Evolutionary conservation across 2,888 invertebrate species (phyloP), one percentile per base, ranked within the genome.

Genomic region (Hirtodrosophila duncani): DNA sequence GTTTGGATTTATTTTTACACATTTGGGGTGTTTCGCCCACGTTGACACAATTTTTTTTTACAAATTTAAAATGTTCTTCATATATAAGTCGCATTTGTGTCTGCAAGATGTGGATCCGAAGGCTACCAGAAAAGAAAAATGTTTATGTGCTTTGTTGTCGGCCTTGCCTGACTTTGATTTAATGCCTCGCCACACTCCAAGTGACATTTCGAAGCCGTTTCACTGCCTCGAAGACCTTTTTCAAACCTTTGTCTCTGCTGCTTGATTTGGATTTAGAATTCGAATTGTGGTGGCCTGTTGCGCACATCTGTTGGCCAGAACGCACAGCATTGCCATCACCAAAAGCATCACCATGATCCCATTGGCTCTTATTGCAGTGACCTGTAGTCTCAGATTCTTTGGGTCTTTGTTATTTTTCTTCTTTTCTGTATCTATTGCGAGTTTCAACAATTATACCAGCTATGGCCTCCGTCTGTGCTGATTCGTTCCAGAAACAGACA

Each of bases 81-180:
- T 9, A 17, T 34, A 31, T 21, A 42, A 18, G 23, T 27, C n/a
- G n/a, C n/a, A 33, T 48, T 21, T 26, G 8, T 63, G 48, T 50
- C 51, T 56, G 39, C 27, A 30, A 48, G 42, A 53, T 55, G 45
- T 50, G 31, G 36, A 27, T 38, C n/a, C 16, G 31, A 38, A 34
- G 34, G 58, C 71, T 71, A 43, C 59, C 45, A 45, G 23, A 55
- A 29, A 26, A 48, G 37, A 59, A 24, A 55, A 33, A 14, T 5
- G 11, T 2, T 10, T 3, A 14, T 43, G 30, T 26, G 23, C 23
- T 38, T 42, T 57, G 51, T 49, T 63, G 31, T 51, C 37, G 16
- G 17, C 18, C 50, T 63, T 62, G 61, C 57, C 55, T 55, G 83
- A 75, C 67, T 65, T 81, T 83, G 82, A 81, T 81, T 81, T 83